Base-by-base conservation (phyloP, 1,140 invertebrate genomes). In the Euura lappo region DNA sequence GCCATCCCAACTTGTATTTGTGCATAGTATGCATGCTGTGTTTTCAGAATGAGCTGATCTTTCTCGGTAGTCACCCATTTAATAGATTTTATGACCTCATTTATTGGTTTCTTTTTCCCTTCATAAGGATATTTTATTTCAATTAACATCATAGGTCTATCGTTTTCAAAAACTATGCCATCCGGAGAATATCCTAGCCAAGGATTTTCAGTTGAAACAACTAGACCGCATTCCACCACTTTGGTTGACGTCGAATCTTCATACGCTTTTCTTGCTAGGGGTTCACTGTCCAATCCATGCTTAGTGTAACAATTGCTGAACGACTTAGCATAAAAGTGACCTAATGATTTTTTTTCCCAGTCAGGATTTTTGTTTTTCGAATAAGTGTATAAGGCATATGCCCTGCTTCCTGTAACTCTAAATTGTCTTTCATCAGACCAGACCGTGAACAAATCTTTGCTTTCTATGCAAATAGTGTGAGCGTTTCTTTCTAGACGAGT, bases 1-100 rank as follows among this genome's bases (percentile, higher is more conserved):
- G 73, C 73, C 73, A 74, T 74, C 3, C 67, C 66, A 5, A 72
- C 8, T 60, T 69, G 71, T 44, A 72, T 45, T 67, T 74, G 73
- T 46, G 69, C 68, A 71, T 71, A 71, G 47, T 74, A 70, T 7
- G 28, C 44, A 45, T 74, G 69, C 44, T 68, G 68, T 68, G 68
- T 44, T 44, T 68, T 72, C 51, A 69, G 60, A 3, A 4, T 28
- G 4, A 71, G 6, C 6, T 51, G 64, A 11, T 69, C 44, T 69
- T 73, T 42, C 5, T 72, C 42, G 43, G 44, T 68, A 6, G 45
- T 45, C n/a, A 72, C 46, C 5, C 28, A 68, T 66, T 75, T 71
- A 7, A 7, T 51, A 51, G 11, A 51, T 51, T 51, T 6, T 51
- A 51, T 51, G 11, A 11, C 47, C 11, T 51, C 47, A 6, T 7